These are phyloP conservation scores for Grus americana DNA, from an alignment of 2,113 vertebrate species.

Conservation along the genomic window DNA sequence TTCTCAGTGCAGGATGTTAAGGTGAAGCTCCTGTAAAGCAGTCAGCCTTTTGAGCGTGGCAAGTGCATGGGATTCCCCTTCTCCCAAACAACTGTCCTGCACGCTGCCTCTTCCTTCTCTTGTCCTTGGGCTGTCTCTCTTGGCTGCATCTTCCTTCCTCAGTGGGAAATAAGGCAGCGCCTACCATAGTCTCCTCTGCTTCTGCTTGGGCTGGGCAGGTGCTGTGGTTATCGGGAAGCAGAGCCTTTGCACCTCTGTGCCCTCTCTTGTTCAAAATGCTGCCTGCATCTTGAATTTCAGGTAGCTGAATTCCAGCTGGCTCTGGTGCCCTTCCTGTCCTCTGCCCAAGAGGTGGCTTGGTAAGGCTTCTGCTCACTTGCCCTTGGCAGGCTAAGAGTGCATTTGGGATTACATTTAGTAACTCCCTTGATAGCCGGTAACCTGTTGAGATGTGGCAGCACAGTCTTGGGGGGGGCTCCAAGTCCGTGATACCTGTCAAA, in stretches of 20 bases:
- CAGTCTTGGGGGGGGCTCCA: background rate
- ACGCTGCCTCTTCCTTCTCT: background rate
- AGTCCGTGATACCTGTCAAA: background rate
- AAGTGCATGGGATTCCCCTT: background rate
- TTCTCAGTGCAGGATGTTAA: background rate
- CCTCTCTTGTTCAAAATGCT: background rate
- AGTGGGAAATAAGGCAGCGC: background rate
- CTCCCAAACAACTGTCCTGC: background rate
- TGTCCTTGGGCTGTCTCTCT: background rate
- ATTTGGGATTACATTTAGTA: background rate
- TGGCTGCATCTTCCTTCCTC: background rate
- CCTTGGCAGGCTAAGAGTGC: background rate
- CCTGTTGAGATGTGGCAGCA: background rate
- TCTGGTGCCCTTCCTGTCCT: background rate
- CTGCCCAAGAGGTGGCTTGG: background rate
- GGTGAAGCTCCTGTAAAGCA: background rate
- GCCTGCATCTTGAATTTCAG: background rate
- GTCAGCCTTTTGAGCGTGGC: background rate
- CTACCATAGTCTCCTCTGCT: background rate
- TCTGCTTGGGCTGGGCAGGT: background rate
- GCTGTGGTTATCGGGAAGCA: background rate
- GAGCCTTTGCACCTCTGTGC: too few species aligned
- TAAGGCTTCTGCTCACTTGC: background rate
- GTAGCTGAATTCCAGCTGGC: background rate
- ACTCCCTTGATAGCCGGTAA: background rate